Evolutionary conservation across 2,113 vertebrate genomes (phyloP).

Genomic region (Nothoprocta perdicaria): DNA sequence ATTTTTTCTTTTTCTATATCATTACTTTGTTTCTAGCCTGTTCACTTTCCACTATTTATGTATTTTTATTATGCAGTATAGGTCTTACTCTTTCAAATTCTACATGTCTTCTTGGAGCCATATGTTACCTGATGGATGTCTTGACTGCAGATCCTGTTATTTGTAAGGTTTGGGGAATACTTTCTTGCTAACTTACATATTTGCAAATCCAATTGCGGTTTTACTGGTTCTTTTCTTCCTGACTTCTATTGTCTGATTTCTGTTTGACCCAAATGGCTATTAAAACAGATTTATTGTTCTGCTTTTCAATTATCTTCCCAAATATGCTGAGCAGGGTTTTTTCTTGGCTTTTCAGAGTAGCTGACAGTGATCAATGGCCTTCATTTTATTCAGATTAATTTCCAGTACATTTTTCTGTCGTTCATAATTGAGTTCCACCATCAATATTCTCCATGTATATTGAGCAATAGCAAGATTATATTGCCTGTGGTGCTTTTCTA

Average conservation of each 20-base stretch:
- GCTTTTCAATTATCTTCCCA: background rate
- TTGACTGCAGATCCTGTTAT: background rate
- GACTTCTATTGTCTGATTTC: background rate
- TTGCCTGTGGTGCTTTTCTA: background rate
- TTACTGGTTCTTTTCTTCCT: background rate
- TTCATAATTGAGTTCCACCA: slow-evolving; percentile 29
- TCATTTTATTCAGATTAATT: slow-evolving; percentile 55
- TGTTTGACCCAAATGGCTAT: background rate
- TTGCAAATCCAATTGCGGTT: background rate
- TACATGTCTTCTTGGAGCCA: background rate
- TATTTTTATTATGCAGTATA: background rate
- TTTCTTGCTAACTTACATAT: background rate
- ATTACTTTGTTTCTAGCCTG: background rate
- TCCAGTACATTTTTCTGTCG: slow-evolving; percentile 7
- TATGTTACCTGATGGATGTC: background rate
- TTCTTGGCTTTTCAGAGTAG: background rate
- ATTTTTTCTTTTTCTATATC: background rate
- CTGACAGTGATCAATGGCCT: slow-evolving; percentile 38
- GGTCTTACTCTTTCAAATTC: background rate
- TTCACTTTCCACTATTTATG: background rate
- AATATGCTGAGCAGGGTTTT: background rate
- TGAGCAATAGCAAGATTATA: background rate
- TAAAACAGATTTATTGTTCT: slow-evolving; percentile 2
- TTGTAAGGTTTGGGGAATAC: background rate
- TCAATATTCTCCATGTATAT: slow-evolving; percentile 11